Evolutionary conservation across 2,113 vertebrate genomes (phyloP), one percentile per base, ranked within the genome.

Genomic region (Oreochromis aureus): DNA sequence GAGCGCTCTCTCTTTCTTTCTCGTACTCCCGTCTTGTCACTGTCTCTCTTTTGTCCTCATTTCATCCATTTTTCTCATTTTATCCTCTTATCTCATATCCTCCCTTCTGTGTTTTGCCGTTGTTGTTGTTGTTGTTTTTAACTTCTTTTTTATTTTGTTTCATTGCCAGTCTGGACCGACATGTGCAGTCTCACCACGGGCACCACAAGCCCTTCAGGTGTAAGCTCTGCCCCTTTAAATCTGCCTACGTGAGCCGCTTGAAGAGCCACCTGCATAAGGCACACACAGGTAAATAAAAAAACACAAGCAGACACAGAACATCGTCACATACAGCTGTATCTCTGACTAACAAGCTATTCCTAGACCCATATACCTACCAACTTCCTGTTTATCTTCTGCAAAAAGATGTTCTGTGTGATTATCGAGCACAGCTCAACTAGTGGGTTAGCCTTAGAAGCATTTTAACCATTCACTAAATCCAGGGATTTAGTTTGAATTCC

Each of bases 181-280:
- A 99, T 79, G 97, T 99, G 95, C 99, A 99, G 96, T 98, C 98
- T 85, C 98, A 99, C 93, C 99, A 99, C 0, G 99, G 98, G 83
- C 98, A 99, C 95, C 98, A 99, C 92, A 99, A 99, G 93, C 99
- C 99, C 0, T 99, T 99, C 95, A 98, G 98, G 93, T 99, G 99
- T 96, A 99, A 99, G 93, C 96, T 99, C 87, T 99, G 98, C 95
- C 98, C 99, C 41, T 99, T 99, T 97, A 99, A 99, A 95, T 98
- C 98, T 63, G 98, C 98, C 80, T 99, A 99, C 30, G 97, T 98
- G 89, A 99, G 98, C 91, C 97, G 99, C 85, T 97, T 99, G 95
- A 99, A 99, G 97, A 99, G 97, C 76, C 99, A 99, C 89, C 97
- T 99, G 91, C 97, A 98, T 87, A 99, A 99, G 96, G 96, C 97